Evolutionary conservation across 1,140 invertebrate species (phyloP), one percentile per base, ranked within the genome.

Genomic region (Acromyrmex heyeri): DNA sequence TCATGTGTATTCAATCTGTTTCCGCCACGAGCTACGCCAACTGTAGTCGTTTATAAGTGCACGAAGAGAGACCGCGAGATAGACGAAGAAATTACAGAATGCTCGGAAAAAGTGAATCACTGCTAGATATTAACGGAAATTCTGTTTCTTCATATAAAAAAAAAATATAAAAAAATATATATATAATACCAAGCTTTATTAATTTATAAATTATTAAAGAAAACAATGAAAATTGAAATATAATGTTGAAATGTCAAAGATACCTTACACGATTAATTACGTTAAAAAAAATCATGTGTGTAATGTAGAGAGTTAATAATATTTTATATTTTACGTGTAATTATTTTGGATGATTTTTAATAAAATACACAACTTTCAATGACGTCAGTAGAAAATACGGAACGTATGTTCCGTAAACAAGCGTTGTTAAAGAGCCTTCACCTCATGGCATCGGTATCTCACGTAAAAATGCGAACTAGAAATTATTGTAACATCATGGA

Each of bases 1-100:
- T 91, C 91, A 92, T 88, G 82, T 91, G 91, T 85, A 70, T 38
- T 64, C 89, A 89, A 92, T 92, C 91, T 89, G 86, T 87, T 72
- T 86, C 12, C 18, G 10, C 14, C 12, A 2, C 59, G 57, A 81
- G 62, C 62, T 24, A 2, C 50, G 30, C 38, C 38, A 44, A 44
- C 38, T 44, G 38, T 44, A 44, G 24, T 12, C 55, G 55, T 73
- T 21, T 55, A 82, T 73, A 82, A 57, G 18, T 16, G 24, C 53
- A 2, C 69, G 16, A 16, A 38, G 7, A 10, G 57, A 59, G 55
- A 44, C 50, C 72, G 14, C 16, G 14, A 24, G 65, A n/a, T 44
- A 27, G 30, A 61, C 14, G 4, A 34, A 69, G 53, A 70, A 64
- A 72, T 27, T 4, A 21, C 12, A 55, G 50, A 77, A 75, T 48